These are phyloP conservation scores for Megalonaias nervosa DNA, from an alignment of 1,140 invertebrate genomes.

Conservation along the genomic window DNA sequence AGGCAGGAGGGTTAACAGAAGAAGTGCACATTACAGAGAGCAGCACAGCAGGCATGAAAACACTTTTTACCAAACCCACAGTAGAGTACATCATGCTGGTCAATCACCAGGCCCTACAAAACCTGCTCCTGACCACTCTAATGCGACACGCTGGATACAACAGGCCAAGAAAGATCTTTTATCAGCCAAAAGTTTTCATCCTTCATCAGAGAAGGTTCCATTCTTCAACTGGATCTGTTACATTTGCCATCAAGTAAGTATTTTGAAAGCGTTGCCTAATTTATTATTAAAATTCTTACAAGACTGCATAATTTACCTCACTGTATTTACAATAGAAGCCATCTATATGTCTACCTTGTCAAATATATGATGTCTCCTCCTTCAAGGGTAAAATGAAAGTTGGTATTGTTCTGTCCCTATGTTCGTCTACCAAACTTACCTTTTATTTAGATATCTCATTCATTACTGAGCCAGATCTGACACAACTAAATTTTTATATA, in stretches of 20 bases:
- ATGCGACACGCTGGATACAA: slow-evolving; percentile 44
- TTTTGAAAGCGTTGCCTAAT: neutral
- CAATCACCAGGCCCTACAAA: neutral
- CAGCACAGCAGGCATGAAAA: neutral
- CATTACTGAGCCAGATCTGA: too few relatives aligned
- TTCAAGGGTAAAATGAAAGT: too few relatives aligned
- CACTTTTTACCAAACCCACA: neutral
- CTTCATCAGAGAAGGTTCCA: slow-evolving; percentile 5
- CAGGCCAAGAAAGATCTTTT: slow-evolving; percentile 48
- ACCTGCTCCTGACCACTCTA: neutral
- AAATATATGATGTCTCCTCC: too few relatives aligned
- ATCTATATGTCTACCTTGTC: too few relatives aligned
- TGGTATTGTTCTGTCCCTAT: too few relatives aligned
- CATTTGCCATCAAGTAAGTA: slow-evolving; percentile 52
- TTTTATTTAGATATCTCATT: too few relatives aligned
- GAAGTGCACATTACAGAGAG: slow-evolving; percentile 7
- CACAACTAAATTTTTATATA: too few relatives aligned
- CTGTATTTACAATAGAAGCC: too few relatives aligned
- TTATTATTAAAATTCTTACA: too few relatives aligned
- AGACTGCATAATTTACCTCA: too few relatives aligned
- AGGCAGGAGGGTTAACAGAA: neutral
- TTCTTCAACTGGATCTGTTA: slow-evolving; percentile 54
- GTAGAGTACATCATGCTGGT: slow-evolving; percentile 1
- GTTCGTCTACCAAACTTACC: too few relatives aligned
- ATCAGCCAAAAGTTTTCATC: slow-evolving; percentile 27